Evolutionary conservation across 2,113 vertebrate species (phyloP).

Genomic region (Phylloscopus trochilus): DNA sequence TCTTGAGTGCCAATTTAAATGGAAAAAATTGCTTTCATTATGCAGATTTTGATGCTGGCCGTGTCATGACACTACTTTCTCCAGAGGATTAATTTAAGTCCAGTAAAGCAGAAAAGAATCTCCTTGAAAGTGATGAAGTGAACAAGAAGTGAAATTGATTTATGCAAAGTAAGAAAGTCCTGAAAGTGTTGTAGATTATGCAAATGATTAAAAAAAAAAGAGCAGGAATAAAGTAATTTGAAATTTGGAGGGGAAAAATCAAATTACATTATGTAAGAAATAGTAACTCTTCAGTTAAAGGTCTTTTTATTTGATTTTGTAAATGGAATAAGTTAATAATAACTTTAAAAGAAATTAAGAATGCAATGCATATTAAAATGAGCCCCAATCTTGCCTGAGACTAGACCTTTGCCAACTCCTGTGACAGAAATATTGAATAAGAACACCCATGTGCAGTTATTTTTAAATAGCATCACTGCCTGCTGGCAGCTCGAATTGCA

Average conservation of each 20-base stretch:
- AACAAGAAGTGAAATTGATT: slow-evolving; percentile 71
- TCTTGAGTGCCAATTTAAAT: slow-evolving; percentile 60
- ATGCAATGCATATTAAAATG: neutral
- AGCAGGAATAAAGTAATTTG: neutral
- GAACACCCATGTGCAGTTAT: neutral
- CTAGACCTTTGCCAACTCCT: neutral
- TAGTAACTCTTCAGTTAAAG: neutral
- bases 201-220: slow-evolving; percentile 40
- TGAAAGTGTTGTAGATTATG: slow-evolving; percentile 65
- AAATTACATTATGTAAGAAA: neutral
- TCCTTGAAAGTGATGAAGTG: slow-evolving; percentile 55
- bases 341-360: slow-evolving; percentile 32
- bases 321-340: slow-evolving; percentile 6
- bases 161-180: slow-evolving; percentile 68
- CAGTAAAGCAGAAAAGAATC: slow-evolving; percentile 57
- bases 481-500: neutral
- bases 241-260: neutral
- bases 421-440: slow-evolving; percentile 26
- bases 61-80: slow-evolving; percentile 50
- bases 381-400: neutral
- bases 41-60: slow-evolving; percentile 53
- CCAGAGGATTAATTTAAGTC: slow-evolving; percentile 72
- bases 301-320: neutral
- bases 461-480: slow-evolving; percentile 21
- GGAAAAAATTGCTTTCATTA: slow-evolving; percentile 59